A percentile compares a stretch with the other conserved stretches of the same genome.
phyloP scores from a whole-genome alignment of 2,888 invertebrate genomes.

The Taphrorychus bicolor region DNA sequence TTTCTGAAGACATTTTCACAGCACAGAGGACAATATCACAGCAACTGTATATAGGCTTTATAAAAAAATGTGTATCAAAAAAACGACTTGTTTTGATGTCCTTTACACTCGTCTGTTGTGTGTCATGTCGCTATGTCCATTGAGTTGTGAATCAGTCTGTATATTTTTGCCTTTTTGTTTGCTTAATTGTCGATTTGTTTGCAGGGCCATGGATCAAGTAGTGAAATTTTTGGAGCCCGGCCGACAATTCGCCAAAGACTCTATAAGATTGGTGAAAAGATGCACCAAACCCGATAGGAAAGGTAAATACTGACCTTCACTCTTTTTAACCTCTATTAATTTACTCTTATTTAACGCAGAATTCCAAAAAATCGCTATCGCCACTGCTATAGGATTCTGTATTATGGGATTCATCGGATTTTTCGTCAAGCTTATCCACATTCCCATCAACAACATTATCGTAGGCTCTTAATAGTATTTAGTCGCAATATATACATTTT shows the following conservation, averaged over 20 bases:
- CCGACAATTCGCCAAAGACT: constrained; percentile 97
- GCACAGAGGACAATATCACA: no score
- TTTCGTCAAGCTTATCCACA: constrained; percentile 99
- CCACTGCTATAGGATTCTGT: constrained; percentile 99
- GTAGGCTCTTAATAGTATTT: constrained; percentile 73
- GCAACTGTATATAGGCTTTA: no score
- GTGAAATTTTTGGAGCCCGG: constrained; percentile 93
- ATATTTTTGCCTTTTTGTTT: no score
- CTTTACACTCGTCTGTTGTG: no score
- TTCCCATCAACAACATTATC: constrained; percentile 97
- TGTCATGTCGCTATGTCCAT: no score
- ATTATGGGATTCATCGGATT: constrained; percentile 99
- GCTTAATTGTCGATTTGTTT: no score
- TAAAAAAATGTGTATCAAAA: no score
- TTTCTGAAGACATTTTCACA: no score
- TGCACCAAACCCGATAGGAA: constrained; percentile 99
- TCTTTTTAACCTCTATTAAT: no score
- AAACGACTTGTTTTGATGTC: no score
- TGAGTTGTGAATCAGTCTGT: no score
- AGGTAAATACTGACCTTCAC: constrained; percentile 77
- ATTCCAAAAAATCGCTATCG: constrained; percentile 99
- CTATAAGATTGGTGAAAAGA: constrained; percentile 95
- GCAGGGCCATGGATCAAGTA: constrained; percentile 93
- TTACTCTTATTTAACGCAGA: constrained; percentile 77
- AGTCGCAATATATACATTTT: constrained; percentile 5